Conservation (phyloP, 1,140 invertebrate genomes). For the Zelostemma sp. region DNA sequence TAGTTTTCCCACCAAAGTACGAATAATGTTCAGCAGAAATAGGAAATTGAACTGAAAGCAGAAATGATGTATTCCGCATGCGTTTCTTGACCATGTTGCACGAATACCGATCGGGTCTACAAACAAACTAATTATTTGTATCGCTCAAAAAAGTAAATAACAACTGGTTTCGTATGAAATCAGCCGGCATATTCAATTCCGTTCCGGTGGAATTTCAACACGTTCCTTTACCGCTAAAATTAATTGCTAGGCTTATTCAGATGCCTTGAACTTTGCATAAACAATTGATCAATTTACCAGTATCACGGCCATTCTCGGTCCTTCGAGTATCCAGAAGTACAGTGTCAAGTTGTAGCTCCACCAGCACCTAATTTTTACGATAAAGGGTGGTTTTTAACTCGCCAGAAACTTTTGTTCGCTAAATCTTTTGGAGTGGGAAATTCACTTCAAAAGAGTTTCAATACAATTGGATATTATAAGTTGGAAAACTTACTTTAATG, state of each 20-base stretch:
- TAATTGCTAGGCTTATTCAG: too few species aligned
- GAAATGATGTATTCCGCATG: slow-evolving; percentile 6
- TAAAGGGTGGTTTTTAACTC: slow-evolving; percentile 27
- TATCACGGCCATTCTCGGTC: slow-evolving; percentile 82
- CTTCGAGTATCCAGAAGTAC: slow-evolving; percentile 91
- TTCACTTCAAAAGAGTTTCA: too few species aligned
- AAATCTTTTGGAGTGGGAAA: too few species aligned
- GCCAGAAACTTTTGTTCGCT: too few species aligned
- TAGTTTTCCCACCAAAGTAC: slow-evolving; percentile 86
- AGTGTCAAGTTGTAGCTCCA: slow-evolving; percentile 85
- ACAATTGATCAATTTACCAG: slow-evolving; percentile 71
- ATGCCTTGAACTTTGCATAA: not conserved
- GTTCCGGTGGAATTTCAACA: too few species aligned
- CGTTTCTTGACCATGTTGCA: not conserved
- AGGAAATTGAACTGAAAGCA: slow-evolving; percentile 83
- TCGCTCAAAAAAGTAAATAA: not conserved
- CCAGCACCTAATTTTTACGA: slow-evolving; percentile 77
- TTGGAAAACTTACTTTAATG: slow-evolving; percentile 62
- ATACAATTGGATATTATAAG: too few species aligned
- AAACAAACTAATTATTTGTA: not conserved
- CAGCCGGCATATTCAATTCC: too few species aligned
- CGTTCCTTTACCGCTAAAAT: too few species aligned
- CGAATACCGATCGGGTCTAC: not conserved
- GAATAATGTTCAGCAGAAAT: slow-evolving; percentile 87
- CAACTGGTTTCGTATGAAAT: too few species aligned